Evolutionary conservation across 2,797 vertebrate genomes (phyloP).

Genomic region (Brachyrhaphis roseni): DNA sequence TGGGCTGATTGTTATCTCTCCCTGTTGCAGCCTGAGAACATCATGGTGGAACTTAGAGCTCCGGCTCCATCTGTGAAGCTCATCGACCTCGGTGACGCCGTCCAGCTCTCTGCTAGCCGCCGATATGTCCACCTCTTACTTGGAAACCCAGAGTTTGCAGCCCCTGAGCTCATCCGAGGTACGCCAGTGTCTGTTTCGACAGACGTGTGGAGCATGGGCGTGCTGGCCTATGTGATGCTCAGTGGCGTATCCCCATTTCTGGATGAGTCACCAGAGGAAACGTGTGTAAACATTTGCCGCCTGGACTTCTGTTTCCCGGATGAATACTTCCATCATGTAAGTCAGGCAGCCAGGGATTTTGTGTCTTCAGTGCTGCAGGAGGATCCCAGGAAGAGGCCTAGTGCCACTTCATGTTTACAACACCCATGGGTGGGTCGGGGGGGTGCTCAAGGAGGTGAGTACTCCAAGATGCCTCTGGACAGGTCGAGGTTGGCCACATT

Average conservation of each 20-base stretch:
- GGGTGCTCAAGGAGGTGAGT: conserved; percentile 88
- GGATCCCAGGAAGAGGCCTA: conserved; percentile 91
- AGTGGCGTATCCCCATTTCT: conserved; percentile 97
- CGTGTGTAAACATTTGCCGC: conserved; percentile 95
- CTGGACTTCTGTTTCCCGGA: conserved; percentile 97
- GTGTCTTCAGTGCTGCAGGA: conserved; percentile 89
- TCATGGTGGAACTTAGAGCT: conserved; percentile 91
- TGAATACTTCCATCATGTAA: conserved; percentile 91
- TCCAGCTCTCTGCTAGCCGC: conserved; percentile 92
- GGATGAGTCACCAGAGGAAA: conserved; percentile 97
- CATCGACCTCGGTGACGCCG: conserved; percentile 93
- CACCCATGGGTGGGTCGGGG: conserved; percentile 95
- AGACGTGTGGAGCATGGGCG: conserved; percentile 94
- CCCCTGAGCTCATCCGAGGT: conserved; percentile 94
- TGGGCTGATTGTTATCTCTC: neutral
- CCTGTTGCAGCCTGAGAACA: conserved; percentile 91
- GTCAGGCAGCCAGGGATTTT: conserved; percentile 93
- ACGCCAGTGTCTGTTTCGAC: conserved; percentile 91
- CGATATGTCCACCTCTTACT: conserved; percentile 93
- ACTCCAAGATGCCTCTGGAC: conserved; percentile 93
- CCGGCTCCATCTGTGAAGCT: conserved; percentile 91
- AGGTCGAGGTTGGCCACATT: conserved; percentile 91
- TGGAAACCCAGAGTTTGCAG: conserved; percentile 95
- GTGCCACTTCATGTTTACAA: conserved; percentile 90
- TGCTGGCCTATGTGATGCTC: conserved; percentile 92